Conservation (phyloP, 2,888 invertebrate species). For the Escarpia spicata region DNA sequence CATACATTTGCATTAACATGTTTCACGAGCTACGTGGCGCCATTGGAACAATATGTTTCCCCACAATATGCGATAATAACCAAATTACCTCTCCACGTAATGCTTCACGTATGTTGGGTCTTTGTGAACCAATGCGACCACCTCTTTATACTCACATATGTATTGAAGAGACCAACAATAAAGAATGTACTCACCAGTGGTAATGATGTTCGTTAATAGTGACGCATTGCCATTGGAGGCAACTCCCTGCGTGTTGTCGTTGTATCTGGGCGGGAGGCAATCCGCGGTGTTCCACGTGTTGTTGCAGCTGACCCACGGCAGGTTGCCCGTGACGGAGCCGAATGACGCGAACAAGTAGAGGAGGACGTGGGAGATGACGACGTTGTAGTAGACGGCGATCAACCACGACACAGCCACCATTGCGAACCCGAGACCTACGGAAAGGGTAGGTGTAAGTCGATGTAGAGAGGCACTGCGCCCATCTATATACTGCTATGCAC, state of each 20-base stretch:
- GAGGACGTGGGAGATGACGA: slow-evolving; percentile 62
- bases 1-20: too few relatives aligned
- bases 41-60: too few relatives aligned
- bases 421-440: slow-evolving; percentile 59
- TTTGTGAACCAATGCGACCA: too few relatives aligned
- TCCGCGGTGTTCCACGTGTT: slow-evolving; percentile 61
- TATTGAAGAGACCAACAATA: background rate
- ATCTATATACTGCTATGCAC: too few relatives aligned
- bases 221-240: slow-evolving; percentile 21
- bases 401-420: slow-evolving; percentile 62
- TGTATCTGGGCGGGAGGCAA: slow-evolving; percentile 57
- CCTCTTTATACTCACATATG: too few relatives aligned
- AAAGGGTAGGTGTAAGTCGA: background rate
- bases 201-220: background rate
- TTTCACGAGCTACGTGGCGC: too few relatives aligned
- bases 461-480: background rate
- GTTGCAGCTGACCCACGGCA: slow-evolving; percentile 63
- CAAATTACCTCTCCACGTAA: too few relatives aligned
- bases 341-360: slow-evolving; percentile 63
- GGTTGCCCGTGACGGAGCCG: slow-evolving; percentile 43
- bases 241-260: background rate
- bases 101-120: too few relatives aligned
- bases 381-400: slow-evolving; percentile 65
- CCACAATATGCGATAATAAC: too few relatives aligned
- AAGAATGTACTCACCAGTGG: background rate